Percentiles rank a stretch among this genome's conserved stretches.
Conservation (phyloP, 2,888 invertebrate species). For the Tetheella fluctuosa region DNA sequence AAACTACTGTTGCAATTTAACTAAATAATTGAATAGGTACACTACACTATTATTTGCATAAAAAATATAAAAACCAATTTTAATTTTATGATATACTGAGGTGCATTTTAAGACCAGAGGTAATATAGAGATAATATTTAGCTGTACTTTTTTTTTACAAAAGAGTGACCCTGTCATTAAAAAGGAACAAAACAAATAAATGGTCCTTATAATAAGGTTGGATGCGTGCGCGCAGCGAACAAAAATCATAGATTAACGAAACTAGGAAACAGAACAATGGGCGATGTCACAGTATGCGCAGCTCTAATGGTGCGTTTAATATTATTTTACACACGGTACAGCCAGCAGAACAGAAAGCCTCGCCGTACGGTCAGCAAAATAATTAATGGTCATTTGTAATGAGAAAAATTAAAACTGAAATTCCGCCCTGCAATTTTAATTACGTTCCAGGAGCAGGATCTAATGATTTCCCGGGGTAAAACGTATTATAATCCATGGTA, state of each 20-base stretch:
- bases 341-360: slow-evolving; percentile 21
- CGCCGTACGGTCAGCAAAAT: slow-evolving; percentile 4
- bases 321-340: slow-evolving; percentile 62
- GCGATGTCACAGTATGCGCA: slow-evolving; percentile 65
- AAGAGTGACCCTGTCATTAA: neutral
- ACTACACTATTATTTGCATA: no score
- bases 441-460: no score
- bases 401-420: no score
- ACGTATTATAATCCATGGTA: no score
- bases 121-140: no score
- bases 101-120: no score
- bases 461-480: no score
- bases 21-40: no score
- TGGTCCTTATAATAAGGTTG: slow-evolving; percentile 12
- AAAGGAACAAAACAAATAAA: slow-evolving; percentile 13
- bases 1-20: no score
- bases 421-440: no score
- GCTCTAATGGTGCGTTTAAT: slow-evolving; percentile 75
- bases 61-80: no score
- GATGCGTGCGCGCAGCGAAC: slow-evolving; percentile 27
- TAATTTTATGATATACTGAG: no score
- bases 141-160: neutral
- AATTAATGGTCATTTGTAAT: neutral
- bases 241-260: slow-evolving; percentile 40
- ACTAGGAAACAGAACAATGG: slow-evolving; percentile 65